These are phyloP conservation scores for Porites lobata DNA, from an alignment of 92 coral and sea anemone species.

Conservation along the genomic window DNA sequence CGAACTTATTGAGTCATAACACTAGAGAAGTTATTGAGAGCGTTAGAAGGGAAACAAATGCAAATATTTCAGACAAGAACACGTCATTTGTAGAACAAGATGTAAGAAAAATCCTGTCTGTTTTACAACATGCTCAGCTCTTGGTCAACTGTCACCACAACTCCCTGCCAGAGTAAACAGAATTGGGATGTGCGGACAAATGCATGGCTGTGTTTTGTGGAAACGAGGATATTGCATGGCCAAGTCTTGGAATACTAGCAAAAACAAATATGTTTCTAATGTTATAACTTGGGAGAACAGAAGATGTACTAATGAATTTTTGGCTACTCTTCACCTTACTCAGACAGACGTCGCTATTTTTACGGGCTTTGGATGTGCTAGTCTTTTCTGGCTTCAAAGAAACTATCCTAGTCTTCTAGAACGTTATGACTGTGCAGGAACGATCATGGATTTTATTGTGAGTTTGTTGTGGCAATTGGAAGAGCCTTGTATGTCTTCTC, in stretches of 20 bases:
- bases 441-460: constrained; percentile 93
- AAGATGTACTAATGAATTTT: constrained; percentile 82
- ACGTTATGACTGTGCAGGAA: constrained; percentile 82
- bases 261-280: constrained; percentile 40
- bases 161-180: constrained; percentile 63
- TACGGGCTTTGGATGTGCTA: constrained; percentile 99
- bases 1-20: constrained; percentile 50
- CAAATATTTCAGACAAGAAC: constrained; percentile 28
- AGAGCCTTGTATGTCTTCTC: constrained; percentile 83
- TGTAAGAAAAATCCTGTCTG: constrained; percentile 63
- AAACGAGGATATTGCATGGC: constrained; percentile 44
- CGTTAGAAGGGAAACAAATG: constrained; percentile 50
- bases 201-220: constrained; percentile 99
- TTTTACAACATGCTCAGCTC: constrained; percentile 55
- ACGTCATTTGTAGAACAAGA: constrained; percentile 76
- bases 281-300: constrained; percentile 94
- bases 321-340: constrained; percentile 71
- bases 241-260: not conserved
- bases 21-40: constrained; percentile 54
- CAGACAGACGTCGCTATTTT: constrained; percentile 60
- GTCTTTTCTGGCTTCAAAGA: constrained; percentile 87
- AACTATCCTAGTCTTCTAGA: constrained; percentile 64
- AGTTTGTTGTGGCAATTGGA: constrained; percentile 70
- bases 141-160: constrained; percentile 55
- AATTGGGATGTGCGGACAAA: constrained; percentile 92